Conservation (phyloP, 2,113 vertebrate genomes). For the Xiphophorus couchianus region DNA sequence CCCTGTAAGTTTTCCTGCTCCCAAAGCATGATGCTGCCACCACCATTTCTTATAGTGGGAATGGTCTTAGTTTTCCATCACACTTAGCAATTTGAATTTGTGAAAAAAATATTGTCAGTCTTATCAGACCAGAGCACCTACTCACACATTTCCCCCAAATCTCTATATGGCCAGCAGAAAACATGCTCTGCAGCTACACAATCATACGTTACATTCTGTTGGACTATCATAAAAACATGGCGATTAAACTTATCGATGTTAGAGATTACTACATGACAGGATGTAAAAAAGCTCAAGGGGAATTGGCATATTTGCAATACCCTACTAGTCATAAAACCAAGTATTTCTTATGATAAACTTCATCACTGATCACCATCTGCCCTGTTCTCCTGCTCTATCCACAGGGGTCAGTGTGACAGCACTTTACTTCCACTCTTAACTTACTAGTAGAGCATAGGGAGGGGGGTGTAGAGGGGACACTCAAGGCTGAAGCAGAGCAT, state of each 20-base stretch:
- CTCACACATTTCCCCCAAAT: not conserved
- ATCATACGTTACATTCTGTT: not conserved
- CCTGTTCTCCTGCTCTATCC: slow-evolving; percentile 54
- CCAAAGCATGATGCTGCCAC: not conserved
- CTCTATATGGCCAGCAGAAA: no score
- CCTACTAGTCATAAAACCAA: not conserved
- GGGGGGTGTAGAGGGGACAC: slow-evolving; percentile 2
- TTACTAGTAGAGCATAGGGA: slow-evolving; percentile 14
- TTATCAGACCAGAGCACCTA: not conserved
- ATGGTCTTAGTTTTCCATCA: not conserved
- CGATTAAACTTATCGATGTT: not conserved
- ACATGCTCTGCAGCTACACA: not conserved
- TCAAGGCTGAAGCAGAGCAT: slow-evolving; percentile 66
- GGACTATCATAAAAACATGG: not conserved
- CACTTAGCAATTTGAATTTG: not conserved
- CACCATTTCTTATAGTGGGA: not conserved
- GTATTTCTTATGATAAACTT: slow-evolving; percentile 36
- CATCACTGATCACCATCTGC: slow-evolving; percentile 51
- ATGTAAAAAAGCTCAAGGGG: not conserved
- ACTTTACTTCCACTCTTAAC: slow-evolving; percentile 38
- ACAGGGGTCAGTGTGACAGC: slow-evolving; percentile 65
- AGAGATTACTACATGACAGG: not conserved
- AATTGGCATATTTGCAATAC: not conserved
- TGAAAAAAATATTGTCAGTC: not conserved
- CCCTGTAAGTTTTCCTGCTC: not conserved